Conservation (phyloP, 2,888 invertebrate genomes). For the Mesorhabditis spiculigera region DNA sequence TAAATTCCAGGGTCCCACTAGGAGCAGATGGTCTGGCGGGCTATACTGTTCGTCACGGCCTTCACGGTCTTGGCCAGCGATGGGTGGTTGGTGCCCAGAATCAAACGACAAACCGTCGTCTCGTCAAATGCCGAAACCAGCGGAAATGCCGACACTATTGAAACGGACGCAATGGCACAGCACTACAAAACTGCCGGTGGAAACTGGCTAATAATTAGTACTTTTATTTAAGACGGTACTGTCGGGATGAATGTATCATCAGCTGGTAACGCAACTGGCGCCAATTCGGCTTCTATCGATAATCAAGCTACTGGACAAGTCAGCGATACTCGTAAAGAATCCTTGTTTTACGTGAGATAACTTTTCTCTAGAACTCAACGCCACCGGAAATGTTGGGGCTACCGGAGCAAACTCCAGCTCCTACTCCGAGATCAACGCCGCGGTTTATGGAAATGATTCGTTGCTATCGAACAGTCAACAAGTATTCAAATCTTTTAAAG, state of each 20-base stretch:
- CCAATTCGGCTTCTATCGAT: constrained; percentile 18
- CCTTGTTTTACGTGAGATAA: not conserved
- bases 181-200: constrained; percentile 27
- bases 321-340: constrained; percentile 21
- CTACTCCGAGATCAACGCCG: constrained; percentile 36
- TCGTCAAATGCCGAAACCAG: constrained; percentile 26
- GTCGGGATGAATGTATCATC: constrained; percentile 43
- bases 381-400: constrained; percentile 29
- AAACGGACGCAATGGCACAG: constrained; percentile 29
- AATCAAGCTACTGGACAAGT: constrained; percentile 28
- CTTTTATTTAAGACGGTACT: constrained; percentile 17
- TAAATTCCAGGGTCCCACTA: no score
- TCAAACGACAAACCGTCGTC: constrained; percentile 18
- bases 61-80: not conserved
- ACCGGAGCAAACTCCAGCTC: constrained; percentile 30
- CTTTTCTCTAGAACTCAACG: constrained; percentile 19
- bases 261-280: constrained; percentile 37
- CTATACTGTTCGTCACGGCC: not conserved
- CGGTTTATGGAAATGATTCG: constrained; percentile 28
- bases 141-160: constrained; percentile 30
- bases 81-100: not conserved
- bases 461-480: constrained; percentile 9
- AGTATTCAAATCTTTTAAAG: constrained; percentile 1
- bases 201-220: not conserved
- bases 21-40: not conserved